Evolutionary conservation across 1,140 invertebrate genomes (phyloP), one percentile per base, ranked within the genome.

Genomic region (Delia radicum): DNA sequence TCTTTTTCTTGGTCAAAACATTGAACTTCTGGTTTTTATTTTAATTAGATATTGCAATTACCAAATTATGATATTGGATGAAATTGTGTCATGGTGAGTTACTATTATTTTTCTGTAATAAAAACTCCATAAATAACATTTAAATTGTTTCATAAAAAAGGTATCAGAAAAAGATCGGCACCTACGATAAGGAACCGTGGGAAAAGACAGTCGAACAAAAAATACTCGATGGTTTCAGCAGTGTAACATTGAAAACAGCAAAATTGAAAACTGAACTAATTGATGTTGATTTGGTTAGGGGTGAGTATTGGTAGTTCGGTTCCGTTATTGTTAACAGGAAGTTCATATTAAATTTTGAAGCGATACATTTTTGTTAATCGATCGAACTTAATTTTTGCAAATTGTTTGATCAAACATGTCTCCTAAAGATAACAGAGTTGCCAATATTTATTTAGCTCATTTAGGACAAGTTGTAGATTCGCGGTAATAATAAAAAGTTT

Each of bases 161-260:
- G 93, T 96, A 96, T 89, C 94, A 96, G 85, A 94, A 94, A 84
- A 94, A 97, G 90, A 98, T 98, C 86, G 96, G 96, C 81, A 94
- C 94, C 28, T 98, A 98, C 88, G 96, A 98, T 87, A 98, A 97
- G 84, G 95, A 97, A 85, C 91, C 95, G 91, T 98, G 96, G 96
- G 96, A 98, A 86, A 95, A 94, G 81, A 96, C 94, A 74, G 92
- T 98, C 75, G 96, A 98, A 83, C 93, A 96, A 83, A 90, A 94
- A 79, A 93, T 98, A 79, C 89, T 96, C 81, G 91, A 93, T 87
- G 94, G 94, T 76, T 91, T 96, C 46, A 93, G 91, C 76, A 92
- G 95, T 83, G 91, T 96, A 62, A 94, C 95, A 46, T 94, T 95
- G 85, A 94, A 95, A 84, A 94, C 92, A 48, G 92, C 94, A 31